A percentile compares a stretch with the other conserved stretches of the same genome.
Conservation (phyloP, 1,140 invertebrate genomes). For the Cydia amplana region DNA sequence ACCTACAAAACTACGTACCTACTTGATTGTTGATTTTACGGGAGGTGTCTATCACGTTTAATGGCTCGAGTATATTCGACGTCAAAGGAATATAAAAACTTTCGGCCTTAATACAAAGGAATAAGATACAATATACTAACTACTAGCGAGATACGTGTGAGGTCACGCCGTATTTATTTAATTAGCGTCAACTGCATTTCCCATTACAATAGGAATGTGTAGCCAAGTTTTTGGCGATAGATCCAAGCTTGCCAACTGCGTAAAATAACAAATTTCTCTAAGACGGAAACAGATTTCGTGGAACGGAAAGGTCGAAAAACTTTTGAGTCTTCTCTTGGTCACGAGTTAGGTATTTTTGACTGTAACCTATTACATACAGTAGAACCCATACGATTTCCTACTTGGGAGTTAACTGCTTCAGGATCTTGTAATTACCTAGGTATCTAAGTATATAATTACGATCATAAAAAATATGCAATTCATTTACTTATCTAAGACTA, state of each 20-base stretch:
- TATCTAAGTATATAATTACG: background rate
- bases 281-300: background rate
- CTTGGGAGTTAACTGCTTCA: no score
- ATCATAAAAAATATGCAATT: background rate
- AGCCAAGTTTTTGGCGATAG: background rate
- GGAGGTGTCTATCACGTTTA: background rate
- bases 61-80: background rate
- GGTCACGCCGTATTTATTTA: background rate
- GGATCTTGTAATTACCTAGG: no score
- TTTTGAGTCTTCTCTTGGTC: background rate
- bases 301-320: background rate
- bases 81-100: background rate
- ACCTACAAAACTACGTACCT: background rate
- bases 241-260: slow-evolving; percentile 22
- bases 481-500: background rate
- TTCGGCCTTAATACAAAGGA: background rate
- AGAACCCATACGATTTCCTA: no score
- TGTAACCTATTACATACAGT: background rate
- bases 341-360: background rate
- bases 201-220: slow-evolving; percentile 23
- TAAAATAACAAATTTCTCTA: background rate
- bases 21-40: background rate
- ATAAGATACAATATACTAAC: background rate
- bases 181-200: background rate
- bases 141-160: background rate